Conservation (phyloP, 2,797 vertebrate species). For the Carcharodon carcharias region DNA sequence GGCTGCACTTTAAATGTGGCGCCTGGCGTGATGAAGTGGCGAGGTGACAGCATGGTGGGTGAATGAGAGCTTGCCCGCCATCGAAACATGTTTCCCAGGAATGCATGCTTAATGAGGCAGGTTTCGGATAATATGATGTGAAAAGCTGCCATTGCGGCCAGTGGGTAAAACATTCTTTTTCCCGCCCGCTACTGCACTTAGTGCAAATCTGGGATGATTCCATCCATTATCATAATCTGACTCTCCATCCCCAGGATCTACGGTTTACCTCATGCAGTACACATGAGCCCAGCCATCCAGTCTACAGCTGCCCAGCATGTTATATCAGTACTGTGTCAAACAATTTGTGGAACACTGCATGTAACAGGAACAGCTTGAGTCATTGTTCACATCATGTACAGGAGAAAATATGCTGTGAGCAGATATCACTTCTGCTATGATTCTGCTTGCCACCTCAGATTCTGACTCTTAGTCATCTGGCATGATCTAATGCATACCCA, state of each 20-base stretch:
- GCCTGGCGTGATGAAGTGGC: too few relatives aligned
- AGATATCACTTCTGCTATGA: background rate
- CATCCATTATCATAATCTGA: background rate
- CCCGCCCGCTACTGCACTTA: too few relatives aligned
- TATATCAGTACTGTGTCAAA: background rate
- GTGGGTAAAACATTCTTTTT: too few relatives aligned
- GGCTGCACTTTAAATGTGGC: too few relatives aligned
- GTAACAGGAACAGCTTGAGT: background rate
- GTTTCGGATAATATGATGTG: too few relatives aligned
- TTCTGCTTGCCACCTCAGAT: background rate
- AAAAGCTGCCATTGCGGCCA: too few relatives aligned
- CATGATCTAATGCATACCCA: background rate
- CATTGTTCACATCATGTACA: background rate
- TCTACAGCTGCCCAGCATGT: background rate
- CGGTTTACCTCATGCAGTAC: background rate
- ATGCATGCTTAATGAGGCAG: too few relatives aligned
- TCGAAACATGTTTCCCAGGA: too few relatives aligned
- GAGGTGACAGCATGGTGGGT: too few relatives aligned
- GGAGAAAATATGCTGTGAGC: background rate
- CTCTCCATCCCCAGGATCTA: background rate
- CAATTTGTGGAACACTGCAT: background rate
- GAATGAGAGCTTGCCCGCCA: too few relatives aligned
- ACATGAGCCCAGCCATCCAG: background rate
- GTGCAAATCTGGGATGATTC: too few relatives aligned
- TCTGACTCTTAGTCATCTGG: background rate